Conservation (phyloP, 2,113 vertebrate species). For the Microcebus griseorufus region DNA sequence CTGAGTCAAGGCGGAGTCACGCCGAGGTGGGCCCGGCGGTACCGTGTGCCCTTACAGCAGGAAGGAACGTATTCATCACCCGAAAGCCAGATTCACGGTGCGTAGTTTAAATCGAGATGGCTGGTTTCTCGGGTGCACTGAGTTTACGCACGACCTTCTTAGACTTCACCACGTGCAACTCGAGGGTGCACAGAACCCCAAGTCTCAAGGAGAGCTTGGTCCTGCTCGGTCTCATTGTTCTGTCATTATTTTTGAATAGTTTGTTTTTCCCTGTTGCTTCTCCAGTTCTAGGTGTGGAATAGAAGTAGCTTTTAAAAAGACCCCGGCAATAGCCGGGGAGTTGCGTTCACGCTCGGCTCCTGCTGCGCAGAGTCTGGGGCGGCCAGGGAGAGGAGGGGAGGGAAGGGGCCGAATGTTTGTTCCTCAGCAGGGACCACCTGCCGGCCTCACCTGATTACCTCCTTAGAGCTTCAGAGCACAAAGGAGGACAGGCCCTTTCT, state of each 20-base stretch:
- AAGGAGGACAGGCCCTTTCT: neutral
- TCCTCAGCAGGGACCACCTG: neutral
- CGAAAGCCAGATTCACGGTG: neutral
- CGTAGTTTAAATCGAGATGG: neutral
- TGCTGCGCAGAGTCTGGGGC: fast-evolving
- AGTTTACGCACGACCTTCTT: neutral
- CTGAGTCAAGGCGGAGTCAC: too few species aligned
- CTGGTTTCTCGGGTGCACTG: neutral
- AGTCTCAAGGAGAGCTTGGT: neutral
- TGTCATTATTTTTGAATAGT: neutral
- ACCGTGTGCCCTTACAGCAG: too few species aligned
- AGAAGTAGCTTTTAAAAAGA: neutral
- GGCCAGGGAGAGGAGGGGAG: too few species aligned
- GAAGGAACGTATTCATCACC: neutral
- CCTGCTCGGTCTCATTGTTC: neutral
- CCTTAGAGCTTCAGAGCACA: neutral
- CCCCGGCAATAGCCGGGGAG: fast-evolving
- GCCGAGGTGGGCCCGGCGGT: fast-evolving
- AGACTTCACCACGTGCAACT: neutral
- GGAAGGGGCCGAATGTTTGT: too few species aligned
- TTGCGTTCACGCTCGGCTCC: fast-evolving
- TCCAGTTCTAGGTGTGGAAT: neutral
- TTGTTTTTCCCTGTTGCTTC: too few species aligned
- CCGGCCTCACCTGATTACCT: fast-evolving
- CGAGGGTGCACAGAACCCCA: fast-evolving